phyloP scores from a whole-genome alignment of 2,797 vertebrate genomes.

The Protonibea diacanthus region DNA sequence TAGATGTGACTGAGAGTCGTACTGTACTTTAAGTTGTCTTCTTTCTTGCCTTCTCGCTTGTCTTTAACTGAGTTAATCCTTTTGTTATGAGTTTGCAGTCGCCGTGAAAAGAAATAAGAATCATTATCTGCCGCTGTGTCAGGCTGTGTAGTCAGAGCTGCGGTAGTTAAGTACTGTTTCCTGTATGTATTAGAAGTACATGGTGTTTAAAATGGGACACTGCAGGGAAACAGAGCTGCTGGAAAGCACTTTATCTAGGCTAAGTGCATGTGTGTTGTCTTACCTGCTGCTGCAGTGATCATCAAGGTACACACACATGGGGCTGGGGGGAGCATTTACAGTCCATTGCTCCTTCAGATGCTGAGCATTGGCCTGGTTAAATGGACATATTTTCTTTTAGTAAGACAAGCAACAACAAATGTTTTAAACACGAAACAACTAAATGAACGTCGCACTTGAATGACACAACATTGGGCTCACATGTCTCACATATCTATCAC shows the following conservation, averaged over 20 bases:
- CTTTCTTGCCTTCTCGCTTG: background rate
- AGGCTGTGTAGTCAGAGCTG: background rate
- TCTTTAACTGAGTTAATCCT: background rate
- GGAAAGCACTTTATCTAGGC: conserved; percentile 62
- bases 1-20: background rate
- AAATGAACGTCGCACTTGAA: background rate
- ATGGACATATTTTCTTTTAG: background rate
- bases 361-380: conserved; percentile 14
- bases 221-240: conserved; percentile 60
- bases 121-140: no score
- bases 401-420: background rate
- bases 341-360: background rate
- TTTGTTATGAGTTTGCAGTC: background rate
- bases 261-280: conserved; percentile 36
- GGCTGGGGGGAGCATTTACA: background rate
- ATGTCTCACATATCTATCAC: background rate
- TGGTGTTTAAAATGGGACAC: conserved; percentile 66
- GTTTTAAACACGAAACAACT: background rate
- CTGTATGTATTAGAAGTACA: background rate
- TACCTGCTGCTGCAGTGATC: conserved; percentile 56
- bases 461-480: background rate
- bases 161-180: background rate
- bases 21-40: background rate
- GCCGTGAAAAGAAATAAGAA: background rate
- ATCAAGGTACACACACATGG: background rate